phyloP scores from a whole-genome alignment of 2,113 vertebrate species.

The Prietella phreatophila region DNA sequence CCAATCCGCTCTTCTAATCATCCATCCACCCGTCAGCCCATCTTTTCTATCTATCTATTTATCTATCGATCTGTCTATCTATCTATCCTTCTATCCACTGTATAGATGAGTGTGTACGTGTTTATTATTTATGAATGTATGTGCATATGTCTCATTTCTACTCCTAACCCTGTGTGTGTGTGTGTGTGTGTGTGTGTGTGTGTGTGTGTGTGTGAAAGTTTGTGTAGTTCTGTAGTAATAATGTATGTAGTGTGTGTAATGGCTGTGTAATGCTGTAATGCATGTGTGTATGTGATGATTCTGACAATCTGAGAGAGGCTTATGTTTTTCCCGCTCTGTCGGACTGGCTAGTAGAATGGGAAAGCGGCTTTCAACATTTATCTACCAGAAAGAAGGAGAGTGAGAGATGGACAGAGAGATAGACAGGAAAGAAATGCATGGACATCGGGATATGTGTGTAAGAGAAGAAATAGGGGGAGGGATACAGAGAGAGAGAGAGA shows the following conservation, averaged over 20 bases:
- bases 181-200: background rate
- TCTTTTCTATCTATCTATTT: background rate
- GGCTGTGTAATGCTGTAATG: background rate
- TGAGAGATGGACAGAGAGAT: slow-evolving; percentile 18
- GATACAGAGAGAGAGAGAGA: background rate
- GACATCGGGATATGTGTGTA: background rate
- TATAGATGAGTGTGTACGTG: background rate
- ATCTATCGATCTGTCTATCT: background rate
- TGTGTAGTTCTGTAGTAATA: background rate
- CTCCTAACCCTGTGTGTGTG: background rate
- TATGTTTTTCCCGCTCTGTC: background rate
- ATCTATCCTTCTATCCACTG: background rate
- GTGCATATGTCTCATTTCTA: background rate
- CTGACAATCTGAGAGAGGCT: background rate
- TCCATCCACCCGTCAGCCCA: background rate
- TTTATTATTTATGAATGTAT: background rate
- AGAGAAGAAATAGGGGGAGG: slow-evolving; percentile 13
- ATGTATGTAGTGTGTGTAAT: background rate
- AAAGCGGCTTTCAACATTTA: slow-evolving; percentile 28
- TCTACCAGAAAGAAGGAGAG: background rate
- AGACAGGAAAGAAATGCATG: slow-evolving; percentile 2
- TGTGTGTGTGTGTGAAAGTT: background rate
- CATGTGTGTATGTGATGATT: background rate
- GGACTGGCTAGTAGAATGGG: background rate
- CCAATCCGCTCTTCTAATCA: background rate